Evolutionary conservation across 2,113 vertebrate genomes (phyloP), one percentile per base, ranked within the genome.

Genomic region (Strix uralensis): DNA sequence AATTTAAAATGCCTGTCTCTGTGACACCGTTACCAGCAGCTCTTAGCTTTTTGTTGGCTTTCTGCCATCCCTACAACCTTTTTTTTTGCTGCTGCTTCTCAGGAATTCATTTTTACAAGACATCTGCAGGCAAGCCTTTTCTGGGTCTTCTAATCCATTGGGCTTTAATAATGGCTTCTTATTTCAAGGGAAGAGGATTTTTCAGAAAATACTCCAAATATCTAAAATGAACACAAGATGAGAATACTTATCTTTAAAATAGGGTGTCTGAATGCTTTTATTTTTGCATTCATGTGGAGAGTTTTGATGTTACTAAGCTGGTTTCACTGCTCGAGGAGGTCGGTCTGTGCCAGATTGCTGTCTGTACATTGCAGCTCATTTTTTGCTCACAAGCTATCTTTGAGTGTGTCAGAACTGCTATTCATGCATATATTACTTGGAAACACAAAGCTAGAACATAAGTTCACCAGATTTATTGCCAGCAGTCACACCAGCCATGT

Each of bases 41-140:
- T 74, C 38, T 79, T 62, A 49, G 88, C 52, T 82, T 86, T 85
- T 75, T 59, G 14, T 80, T 95, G 89, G 86, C 90, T 83, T 93
- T 69, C 46, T 94, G 91, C 86, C 92, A 78, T 92, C 25, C 11
- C 54, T 77, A 19, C 54, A 73, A 11, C 81, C 40, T 77, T 62
- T 94, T 62, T 94, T 47, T 86, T 88, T 80, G 75, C 49, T 90
- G 54, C 54, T 94, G 83, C 77, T 94, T 93, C 88, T 91, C 71
- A 94, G 88, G 88, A 94, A 92, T 94, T 94, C 0, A 0, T 92
- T 96, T 88, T 81, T 55, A 23, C 75, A 69, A 88, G 75, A 54
- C 46, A 66, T 92, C 69, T 92, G 46, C 75, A 94, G 51, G n/a
- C 67, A 86, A 80, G 66, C 67, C 36, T 73, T 83, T 95, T n/a